Percentiles rank a stretch among this genome's conserved stretches.
Conservation (phyloP, 2,888 invertebrate species). For the Cheiracanthium punctorium region DNA sequence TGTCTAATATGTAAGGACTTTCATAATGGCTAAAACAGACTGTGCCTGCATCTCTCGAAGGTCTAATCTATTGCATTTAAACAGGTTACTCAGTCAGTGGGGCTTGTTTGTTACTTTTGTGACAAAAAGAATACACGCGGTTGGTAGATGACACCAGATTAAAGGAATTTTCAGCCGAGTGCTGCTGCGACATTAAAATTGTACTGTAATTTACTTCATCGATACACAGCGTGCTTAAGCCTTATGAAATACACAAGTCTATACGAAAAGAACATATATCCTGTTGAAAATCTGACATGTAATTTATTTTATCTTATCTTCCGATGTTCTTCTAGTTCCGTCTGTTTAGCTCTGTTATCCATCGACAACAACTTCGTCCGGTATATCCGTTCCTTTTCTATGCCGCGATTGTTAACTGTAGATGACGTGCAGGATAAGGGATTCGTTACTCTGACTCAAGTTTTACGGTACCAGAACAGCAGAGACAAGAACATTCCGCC, state of each 20-base stretch:
- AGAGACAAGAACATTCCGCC: conserved; percentile 17
- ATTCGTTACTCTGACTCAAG: not conserved
- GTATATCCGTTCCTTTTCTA: not conserved
- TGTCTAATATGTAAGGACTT: no score
- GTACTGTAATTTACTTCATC: no score
- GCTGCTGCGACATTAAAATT: no score
- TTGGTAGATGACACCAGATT: no score
- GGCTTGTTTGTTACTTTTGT: no score
- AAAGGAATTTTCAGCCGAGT: no score
- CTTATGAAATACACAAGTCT: not conserved
- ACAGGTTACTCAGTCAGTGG: no score
- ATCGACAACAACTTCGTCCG: not conserved
- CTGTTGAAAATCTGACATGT: not conserved
- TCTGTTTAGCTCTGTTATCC: not conserved
- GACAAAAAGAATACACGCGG: no score
- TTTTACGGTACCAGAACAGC: not conserved
- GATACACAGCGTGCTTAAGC: no score
- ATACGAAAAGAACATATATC: not conserved
- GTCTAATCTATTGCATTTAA: no score
- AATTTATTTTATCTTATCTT: not conserved
- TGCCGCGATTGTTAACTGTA: not conserved
- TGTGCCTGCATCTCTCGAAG: no score
- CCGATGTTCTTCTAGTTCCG: not conserved
- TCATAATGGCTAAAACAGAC: no score
- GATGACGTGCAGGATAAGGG: not conserved